phyloP scores from a whole-genome alignment of 2,113 vertebrate genomes.

The Porphyrio hochstetteri region DNA sequence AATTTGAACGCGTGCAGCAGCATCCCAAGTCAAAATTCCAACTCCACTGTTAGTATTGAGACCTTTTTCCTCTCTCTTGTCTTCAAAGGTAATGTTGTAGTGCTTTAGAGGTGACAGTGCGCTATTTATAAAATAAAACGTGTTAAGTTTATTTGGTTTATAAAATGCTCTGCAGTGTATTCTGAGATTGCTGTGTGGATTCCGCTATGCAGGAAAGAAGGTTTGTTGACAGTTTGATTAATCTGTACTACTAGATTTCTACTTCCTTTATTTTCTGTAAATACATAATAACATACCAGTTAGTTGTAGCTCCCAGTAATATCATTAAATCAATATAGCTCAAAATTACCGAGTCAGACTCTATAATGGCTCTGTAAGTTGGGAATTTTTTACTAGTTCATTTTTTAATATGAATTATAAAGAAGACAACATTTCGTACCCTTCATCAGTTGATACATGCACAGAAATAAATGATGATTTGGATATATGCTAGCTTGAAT shows the following conservation, averaged over 20 bases:
- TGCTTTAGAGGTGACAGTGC: not conserved
- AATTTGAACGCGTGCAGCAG: not conserved
- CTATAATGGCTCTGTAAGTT: not conserved
- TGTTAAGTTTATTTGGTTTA: not conserved
- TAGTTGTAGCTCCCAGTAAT: constrained; percentile 1
- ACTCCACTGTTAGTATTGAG: not conserved
- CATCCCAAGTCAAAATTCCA: not conserved
- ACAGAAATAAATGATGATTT: not conserved
- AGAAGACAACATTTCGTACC: not conserved
- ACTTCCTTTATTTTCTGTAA: constrained; percentile 34
- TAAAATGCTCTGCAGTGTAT: not conserved
- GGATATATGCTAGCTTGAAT: not conserved
- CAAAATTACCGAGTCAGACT: not conserved
- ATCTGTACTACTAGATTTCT: not conserved
- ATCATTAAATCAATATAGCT: constrained; percentile 10
- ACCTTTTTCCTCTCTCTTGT: not conserved
- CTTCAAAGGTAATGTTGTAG: not conserved
- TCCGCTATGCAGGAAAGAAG: not conserved
- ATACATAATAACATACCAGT: not conserved
- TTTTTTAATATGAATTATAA: not conserved
- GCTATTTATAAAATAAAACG: not conserved
- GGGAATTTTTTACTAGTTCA: not conserved
- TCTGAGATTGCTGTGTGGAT: not conserved
- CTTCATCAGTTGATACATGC: not conserved
- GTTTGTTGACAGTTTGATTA: constrained; percentile 38